These are phyloP conservation scores for Aurelia coerulea DNA, from an alignment of 30 jellyfish, hydroid and myxozoan species.

Conservation along the genomic window DNA sequence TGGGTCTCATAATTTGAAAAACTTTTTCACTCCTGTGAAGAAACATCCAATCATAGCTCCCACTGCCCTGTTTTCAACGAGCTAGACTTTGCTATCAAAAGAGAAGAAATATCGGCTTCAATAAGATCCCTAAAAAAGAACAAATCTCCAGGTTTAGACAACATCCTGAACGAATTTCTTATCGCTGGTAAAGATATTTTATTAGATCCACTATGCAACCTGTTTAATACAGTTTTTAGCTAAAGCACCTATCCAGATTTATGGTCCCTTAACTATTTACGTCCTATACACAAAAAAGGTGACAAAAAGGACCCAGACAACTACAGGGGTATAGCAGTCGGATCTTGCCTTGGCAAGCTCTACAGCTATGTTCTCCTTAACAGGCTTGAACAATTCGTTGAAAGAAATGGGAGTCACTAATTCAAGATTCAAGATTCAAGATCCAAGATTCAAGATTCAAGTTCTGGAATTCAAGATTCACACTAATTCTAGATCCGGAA, in stretches of 20 bases:
- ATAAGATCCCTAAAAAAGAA: background rate
- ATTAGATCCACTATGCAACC: background rate
- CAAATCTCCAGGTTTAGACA: too few species aligned
- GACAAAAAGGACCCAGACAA: slow-evolving; percentile 14
- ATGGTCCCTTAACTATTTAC: slow-evolving; percentile 5
- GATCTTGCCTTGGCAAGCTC: too few species aligned
- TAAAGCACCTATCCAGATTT: slow-evolving; percentile 1
- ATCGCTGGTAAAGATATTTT: too few species aligned
- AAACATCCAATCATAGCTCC: background rate
- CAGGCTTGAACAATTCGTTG: too few species aligned
- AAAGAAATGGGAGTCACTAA: too few species aligned
- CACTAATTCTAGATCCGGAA: too few species aligned
- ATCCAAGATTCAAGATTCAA: too few species aligned
- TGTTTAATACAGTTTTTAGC: background rate
- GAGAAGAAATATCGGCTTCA: background rate
- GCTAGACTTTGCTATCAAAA: background rate
- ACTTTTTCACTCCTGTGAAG: background rate
- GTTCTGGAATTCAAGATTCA: too few species aligned
- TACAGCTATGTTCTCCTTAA: too few species aligned
- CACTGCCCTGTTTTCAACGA: background rate
- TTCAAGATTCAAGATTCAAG: too few species aligned
- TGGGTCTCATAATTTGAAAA: too few species aligned
- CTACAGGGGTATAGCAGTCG: slow-evolving; percentile 21
- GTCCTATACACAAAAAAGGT: background rate
- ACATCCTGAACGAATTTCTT: too few species aligned